A percentile compares a stretch with the other conserved stretches of the same genome.
phyloP scores from a whole-genome alignment of 2,113 vertebrate genomes.

The Eidolon helvum region DNA sequence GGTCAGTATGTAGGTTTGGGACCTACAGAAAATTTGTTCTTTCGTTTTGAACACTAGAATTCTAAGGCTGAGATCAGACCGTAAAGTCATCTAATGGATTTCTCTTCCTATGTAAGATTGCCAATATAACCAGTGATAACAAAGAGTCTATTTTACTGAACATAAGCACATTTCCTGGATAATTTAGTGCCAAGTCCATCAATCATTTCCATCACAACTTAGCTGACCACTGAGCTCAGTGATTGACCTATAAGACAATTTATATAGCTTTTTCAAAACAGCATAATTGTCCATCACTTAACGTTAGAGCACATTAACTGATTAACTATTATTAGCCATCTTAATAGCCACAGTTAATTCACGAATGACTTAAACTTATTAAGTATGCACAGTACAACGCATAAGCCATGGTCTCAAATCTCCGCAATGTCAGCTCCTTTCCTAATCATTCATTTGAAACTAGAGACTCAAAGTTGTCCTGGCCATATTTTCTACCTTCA shows the following conservation, averaged over 20 bases:
- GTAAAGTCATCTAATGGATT: not conserved
- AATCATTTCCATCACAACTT: not conserved
- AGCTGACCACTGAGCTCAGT: not conserved
- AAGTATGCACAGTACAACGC: not conserved
- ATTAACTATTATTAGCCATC: not conserved
- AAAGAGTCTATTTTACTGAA: not conserved
- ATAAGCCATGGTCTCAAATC: not conserved
- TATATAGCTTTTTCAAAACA: not conserved
- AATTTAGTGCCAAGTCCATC: not conserved
- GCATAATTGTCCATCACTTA: not conserved
- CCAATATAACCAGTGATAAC: not conserved
- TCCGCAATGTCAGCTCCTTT: not conserved
- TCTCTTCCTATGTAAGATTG: not conserved
- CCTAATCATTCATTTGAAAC: not conserved
- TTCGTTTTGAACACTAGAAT: not conserved
- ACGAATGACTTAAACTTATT: not conserved
- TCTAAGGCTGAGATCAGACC: not conserved
- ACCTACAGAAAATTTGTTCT: not conserved
- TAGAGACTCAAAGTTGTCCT: not conserved
- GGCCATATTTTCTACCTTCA: not conserved
- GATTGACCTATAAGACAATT: not conserved
- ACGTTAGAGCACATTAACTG: not conserved
- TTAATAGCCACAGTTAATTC: not conserved
- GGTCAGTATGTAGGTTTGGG: not conserved
- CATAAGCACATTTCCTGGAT: not conserved